phyloP scores from a whole-genome alignment of 2,888 invertebrate genomes.

The Dendrolimus pini region DNA sequence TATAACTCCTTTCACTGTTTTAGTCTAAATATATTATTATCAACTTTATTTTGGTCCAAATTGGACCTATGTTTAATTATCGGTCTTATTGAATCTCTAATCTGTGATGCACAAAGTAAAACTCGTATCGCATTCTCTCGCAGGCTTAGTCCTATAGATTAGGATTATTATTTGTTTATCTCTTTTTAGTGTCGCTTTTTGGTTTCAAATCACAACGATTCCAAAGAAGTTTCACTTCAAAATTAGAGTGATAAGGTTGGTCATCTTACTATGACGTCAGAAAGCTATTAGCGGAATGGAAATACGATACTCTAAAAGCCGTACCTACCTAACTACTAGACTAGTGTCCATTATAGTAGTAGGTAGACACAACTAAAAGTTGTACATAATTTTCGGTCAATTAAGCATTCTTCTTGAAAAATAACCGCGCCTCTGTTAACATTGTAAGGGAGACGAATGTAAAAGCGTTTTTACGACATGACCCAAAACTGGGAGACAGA shows the following conservation, averaged over 20 bases:
- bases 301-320: background rate
- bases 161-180: no score
- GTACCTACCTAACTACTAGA: background rate
- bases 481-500: conserved; percentile 47
- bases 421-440: conserved; percentile 54
- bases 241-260: background rate
- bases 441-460: conserved; percentile 55
- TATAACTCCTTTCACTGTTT: no score
- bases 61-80: no score
- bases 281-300: background rate
- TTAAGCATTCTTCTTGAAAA: conserved; percentile 40
- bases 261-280: background rate
- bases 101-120: no score
- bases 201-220: no score
- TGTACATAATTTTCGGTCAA: conserved; percentile 24
- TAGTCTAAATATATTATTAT: no score
- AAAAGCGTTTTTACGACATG: conserved; percentile 57
- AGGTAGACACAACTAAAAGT: conserved; percentile 3
- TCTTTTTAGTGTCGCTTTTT: no score
- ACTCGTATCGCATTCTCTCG: no score
- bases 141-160: no score
- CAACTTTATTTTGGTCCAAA: no score
- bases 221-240: no score
- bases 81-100: no score
- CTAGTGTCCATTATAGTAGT: background rate